phyloP scores from a whole-genome alignment of 2,113 vertebrate species.

The Lophochroa leadbeateri region DNA sequence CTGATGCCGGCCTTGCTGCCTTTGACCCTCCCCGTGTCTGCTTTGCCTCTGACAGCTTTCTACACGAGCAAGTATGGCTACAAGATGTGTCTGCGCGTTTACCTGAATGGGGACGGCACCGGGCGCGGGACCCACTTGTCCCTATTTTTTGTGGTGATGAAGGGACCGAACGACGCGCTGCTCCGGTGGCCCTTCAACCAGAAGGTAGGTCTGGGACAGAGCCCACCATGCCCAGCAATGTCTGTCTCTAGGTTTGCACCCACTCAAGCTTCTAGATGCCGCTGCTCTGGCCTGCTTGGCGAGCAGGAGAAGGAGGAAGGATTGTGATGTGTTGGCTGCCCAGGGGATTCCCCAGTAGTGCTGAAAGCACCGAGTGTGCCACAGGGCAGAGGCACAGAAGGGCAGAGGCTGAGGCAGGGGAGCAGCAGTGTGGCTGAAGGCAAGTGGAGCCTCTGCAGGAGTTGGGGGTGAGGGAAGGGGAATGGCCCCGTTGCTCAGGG shows the following conservation, averaged over 20 bases:
- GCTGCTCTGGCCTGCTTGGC: neutral
- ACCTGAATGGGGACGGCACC: constrained; percentile 91
- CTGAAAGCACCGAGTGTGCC: neutral
- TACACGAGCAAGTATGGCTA: constrained; percentile 95
- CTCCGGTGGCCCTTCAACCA: constrained; percentile 96
- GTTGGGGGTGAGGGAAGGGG: rapidly evolving
- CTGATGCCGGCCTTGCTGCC: neutral
- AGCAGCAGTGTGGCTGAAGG: neutral
- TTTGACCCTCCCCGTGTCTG: neutral
- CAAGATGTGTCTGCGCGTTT: constrained; percentile 92
- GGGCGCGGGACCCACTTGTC: constrained; percentile 91
- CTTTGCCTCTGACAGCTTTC: constrained; percentile 77
- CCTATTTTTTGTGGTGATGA: constrained; percentile 95
- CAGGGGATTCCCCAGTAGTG: neutral
- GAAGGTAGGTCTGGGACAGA: constrained; percentile 78
- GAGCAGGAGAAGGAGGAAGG: neutral
- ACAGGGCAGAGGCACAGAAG: rapidly evolving
- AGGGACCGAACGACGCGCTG: constrained; percentile 85
- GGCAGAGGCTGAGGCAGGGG: neutral
- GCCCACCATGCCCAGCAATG: rapidly evolving
- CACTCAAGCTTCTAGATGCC: rapidly evolving
- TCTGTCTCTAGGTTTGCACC: neutral
- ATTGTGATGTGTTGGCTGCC: neutral
- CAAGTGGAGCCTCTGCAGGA: neutral
- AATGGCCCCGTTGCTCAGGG: rapidly evolving